Evolutionary conservation across 2,888 invertebrate species (phyloP), one percentile per base, ranked within the genome.

Genomic region (Sycophila texana): DNA sequence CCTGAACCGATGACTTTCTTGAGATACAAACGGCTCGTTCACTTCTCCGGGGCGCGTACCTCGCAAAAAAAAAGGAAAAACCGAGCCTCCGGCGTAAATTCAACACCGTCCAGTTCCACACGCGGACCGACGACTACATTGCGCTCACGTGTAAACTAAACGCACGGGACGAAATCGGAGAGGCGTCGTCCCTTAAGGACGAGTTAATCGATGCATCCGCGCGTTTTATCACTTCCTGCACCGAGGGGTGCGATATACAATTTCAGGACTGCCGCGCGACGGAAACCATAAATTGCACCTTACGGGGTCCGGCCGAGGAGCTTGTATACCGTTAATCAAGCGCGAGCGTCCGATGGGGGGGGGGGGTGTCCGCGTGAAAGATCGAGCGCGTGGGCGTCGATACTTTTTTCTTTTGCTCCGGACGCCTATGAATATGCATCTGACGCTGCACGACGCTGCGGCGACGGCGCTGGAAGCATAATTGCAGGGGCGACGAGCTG

Each of bases 341-440:
- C 16, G 53, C 14, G 4, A 53, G 53, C 4, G 16, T 53, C 53
- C 14, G n/a, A n/a, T 5, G n/a, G 14, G 2, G 16, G 16, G 51
- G 14, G 14, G 4, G 53, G 12, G 16, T 53, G 2, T 4, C 1
- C 14, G 4, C n/a, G 26, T n/a, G 53, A 53, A 53, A 53, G 5
- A 53, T 13, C 3, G 53, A 53, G 39, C 16, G 53, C n/a, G n/a
- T 53, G 53, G 16, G 14, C n/a, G 53, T 30, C 61, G 30, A 16
- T 58, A 20, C 18, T 13, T 60, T 63, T n/a, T 47, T n/a, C n/a
- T 63, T n/a, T 74, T 18, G 20, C 57, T 49, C 58, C n/a, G 4
- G n/a, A 30, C 68, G 83, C 86, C 86, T 86, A 84, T 82, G 83
- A 85, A 84, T 85, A 85, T 85, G 85, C 85, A 86, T 84, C 82